Percentiles rank a stretch among this genome's conserved stretches.
These are phyloP conservation scores for Heteromurus nitidus DNA, from an alignment of 2,888 invertebrate species.

Conservation along the genomic window DNA sequence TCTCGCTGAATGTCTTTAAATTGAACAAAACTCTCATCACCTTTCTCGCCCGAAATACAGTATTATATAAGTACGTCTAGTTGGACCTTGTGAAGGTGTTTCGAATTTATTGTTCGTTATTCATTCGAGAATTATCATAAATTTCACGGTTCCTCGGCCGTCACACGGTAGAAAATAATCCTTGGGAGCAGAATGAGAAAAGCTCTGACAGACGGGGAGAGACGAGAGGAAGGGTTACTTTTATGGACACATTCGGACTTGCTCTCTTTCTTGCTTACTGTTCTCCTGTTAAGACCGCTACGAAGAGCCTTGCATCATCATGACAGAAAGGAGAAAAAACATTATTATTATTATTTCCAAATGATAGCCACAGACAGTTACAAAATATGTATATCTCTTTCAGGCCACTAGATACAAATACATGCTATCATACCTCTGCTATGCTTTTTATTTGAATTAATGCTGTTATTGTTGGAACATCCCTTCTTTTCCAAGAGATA, in stretches of 20 bases:
- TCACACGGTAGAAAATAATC: conserved; percentile 46
- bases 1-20: conserved; percentile 1
- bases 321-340: background rate
- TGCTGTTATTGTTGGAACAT: conserved; percentile 18
- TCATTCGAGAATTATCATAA: conserved; percentile 66
- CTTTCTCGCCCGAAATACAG: background rate
- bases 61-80: conserved; percentile 1
- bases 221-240: background rate
- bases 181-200: background rate
- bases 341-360: conserved; percentile 31
- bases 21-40: conserved; percentile 4
- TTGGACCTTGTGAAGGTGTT: conserved; percentile 51
- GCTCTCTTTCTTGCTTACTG: background rate
- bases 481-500: conserved; percentile 11
- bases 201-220: background rate
- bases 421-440: background rate
- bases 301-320: background rate
- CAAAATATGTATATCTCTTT: conserved; percentile 7
- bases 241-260: background rate
- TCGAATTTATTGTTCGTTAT: conserved; percentile 65
- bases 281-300: background rate
- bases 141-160: conserved; percentile 54
- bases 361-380: background rate
- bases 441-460: conserved; percentile 26
- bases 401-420: background rate